Evolutionary conservation across 1,140 invertebrate genomes (phyloP).

Genomic region (Bathynomus jamesi): DNA sequence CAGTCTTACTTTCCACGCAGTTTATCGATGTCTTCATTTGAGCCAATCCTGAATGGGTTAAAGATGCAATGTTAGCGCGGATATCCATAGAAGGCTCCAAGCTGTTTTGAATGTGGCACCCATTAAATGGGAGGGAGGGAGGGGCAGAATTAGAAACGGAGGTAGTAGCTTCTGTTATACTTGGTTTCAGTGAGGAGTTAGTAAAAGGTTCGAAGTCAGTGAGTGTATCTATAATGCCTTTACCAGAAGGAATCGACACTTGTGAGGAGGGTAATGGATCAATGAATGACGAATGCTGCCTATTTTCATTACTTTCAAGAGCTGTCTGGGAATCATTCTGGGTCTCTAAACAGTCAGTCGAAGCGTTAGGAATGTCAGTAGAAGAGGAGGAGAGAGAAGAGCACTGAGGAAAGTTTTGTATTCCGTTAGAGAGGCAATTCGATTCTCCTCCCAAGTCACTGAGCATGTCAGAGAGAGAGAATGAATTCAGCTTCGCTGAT

Average conservation of each 20-base stretch:
- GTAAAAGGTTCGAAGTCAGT: neutral
- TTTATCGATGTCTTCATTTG: neutral
- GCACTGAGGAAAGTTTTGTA: neutral
- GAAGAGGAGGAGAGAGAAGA: neutral
- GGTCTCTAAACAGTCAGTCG: neutral
- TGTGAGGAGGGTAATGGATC: neutral
- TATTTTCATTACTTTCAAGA: neutral
- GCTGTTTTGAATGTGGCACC: neutral
- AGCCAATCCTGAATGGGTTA: neutral
- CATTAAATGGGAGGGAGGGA: neutral
- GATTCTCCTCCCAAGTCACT: neutral
- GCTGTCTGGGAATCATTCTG: neutral
- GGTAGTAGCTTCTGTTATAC: neutral
- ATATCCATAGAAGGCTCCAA: neutral
- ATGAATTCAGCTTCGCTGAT: neutral
- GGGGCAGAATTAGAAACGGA: neutral
- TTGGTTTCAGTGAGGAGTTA: neutral
- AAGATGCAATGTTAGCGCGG: neutral
- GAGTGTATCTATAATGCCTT: neutral
- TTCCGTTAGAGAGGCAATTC: neutral
- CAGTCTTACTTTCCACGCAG: neutral
- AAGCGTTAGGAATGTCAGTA: too few relatives aligned
- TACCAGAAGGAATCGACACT: neutral
- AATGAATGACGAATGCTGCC: neutral
- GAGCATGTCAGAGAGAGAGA: neutral